Evolutionary conservation across 2,888 invertebrate species (phyloP).

Genomic region (Subacronicta megacephala): DNA sequence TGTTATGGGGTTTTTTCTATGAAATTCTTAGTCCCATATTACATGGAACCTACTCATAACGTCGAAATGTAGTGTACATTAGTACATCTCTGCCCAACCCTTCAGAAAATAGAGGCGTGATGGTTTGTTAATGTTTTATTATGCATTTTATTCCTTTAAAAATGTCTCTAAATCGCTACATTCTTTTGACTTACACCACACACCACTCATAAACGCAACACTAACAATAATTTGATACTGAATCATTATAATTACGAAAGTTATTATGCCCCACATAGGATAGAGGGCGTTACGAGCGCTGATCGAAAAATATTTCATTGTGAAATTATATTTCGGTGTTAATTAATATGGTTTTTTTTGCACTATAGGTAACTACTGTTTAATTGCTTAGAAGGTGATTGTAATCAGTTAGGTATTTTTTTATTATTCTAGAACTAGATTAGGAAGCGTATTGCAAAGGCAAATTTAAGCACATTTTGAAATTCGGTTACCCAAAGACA

Average conservation of each 20-base stretch:
- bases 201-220: slow-evolving; percentile 55
- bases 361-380: slow-evolving; percentile 1
- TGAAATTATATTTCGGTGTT: slow-evolving; percentile 26
- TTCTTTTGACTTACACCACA: slow-evolving; percentile 2
- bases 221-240: slow-evolving; percentile 72
- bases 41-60: too few relatives aligned
- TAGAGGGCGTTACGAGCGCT: slow-evolving; percentile 52
- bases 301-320: slow-evolving; percentile 48
- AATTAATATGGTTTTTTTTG: slow-evolving; percentile 35
- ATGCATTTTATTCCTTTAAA: too few relatives aligned
- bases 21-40: too few relatives aligned
- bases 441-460: not conserved
- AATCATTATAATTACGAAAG: slow-evolving; percentile 69
- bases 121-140: too few relatives aligned
- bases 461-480: not conserved
- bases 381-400: slow-evolving; percentile 16
- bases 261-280: slow-evolving; percentile 61
- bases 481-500: not conserved
- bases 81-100: too few relatives aligned
- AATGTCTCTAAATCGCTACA: not conserved
- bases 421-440: not conserved
- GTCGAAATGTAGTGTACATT: too few relatives aligned
- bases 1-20: too few relatives aligned
- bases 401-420: not conserved
- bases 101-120: too few relatives aligned